phyloP scores from a whole-genome alignment of 2,797 vertebrate species.

The Clamator glandarius region DNA sequence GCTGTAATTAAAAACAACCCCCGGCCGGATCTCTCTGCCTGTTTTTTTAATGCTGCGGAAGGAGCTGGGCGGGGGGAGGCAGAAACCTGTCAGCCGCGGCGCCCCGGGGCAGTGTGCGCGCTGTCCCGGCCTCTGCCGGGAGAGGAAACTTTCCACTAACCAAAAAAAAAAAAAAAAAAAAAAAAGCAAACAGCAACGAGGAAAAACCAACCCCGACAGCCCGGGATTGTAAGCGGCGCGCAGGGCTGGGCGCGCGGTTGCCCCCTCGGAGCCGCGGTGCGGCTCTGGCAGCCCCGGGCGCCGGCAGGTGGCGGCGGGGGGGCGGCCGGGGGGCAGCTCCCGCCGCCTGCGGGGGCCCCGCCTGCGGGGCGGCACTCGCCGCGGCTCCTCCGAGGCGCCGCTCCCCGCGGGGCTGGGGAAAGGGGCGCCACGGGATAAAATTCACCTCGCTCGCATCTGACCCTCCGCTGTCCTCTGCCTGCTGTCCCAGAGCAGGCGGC shows the following conservation, averaged over 20 bases:
- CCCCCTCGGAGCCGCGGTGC: not conserved
- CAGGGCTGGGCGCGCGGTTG: not conserved
- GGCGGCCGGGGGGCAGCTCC: not conserved
- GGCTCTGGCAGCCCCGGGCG: not conserved
- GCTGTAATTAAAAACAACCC: not conserved
- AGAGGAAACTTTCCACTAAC: conserved; percentile 43
- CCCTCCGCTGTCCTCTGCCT: not conserved
- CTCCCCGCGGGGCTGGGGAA: not conserved
- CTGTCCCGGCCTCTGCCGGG: not conserved
- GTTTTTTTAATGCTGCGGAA: not conserved
- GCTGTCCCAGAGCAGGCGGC: too few species aligned
- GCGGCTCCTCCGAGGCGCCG: not conserved
- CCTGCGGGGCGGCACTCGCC: not conserved
- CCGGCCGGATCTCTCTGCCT: not conserved
- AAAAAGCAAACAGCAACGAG: not conserved
- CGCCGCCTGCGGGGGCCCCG: not conserved
- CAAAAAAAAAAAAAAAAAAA: not conserved
- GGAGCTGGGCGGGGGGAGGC: not conserved
- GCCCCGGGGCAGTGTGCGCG: not conserved
- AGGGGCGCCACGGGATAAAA: fast-evolving
- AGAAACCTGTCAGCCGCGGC: conserved; percentile 12
- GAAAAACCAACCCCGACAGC: not conserved
- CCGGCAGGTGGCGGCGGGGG: conserved; percentile 26
- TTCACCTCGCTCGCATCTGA: not conserved
- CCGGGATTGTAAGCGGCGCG: conserved; percentile 40